Evolutionary conservation across 2,113 vertebrate genomes (phyloP), one percentile per base, ranked within the genome.

Genomic region (Muntiacus reevesi): DNA sequence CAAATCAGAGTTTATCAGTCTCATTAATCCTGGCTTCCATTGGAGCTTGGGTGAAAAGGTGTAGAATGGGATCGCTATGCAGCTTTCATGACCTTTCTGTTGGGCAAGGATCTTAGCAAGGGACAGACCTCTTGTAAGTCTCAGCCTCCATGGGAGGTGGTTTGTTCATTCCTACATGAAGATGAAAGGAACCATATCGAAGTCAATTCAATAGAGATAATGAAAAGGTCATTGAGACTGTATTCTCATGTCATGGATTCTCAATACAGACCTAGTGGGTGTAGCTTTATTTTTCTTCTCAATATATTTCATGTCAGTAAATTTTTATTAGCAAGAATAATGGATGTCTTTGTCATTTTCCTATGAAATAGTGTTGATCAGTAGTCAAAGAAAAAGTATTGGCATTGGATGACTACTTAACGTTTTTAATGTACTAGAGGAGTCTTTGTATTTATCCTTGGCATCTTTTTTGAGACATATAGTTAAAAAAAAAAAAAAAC

Each of bases 11-110:
- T 95, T 97, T 94, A 94, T 88, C 95, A 86, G 54, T 89, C 74
- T 95, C 93, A 95, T 95, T 97, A 96, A 89, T 88, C 86, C 40
- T 45, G 91, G 54, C 36, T 83, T 97, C 96, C 95, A 92, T 81
- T 52, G 59, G 54, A 50, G 16, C 50, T 40, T 55, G 52, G 57
- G 78, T 8, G 45, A 28, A 95, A 97, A 85, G 71, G 30, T 92
- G 85, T 94, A 79, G 91, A 88, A 92, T 92, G 52, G 90, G 84
- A 94, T 94, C 62, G 43, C 40, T 90, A 60, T 84, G 59, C 43
- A 71, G 76, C 43, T 76, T 91, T 67, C 59, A 19, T 91, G 89
- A 97, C 55, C 95, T 94, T 96, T 97, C 59, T 78, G 85, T 90
- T 90, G 85, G 95, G 82, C 15, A 47, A 85, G 52, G 55, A 84